phyloP scores from a whole-genome alignment of 2,797 vertebrate genomes.

The Erethizon dorsatum region DNA sequence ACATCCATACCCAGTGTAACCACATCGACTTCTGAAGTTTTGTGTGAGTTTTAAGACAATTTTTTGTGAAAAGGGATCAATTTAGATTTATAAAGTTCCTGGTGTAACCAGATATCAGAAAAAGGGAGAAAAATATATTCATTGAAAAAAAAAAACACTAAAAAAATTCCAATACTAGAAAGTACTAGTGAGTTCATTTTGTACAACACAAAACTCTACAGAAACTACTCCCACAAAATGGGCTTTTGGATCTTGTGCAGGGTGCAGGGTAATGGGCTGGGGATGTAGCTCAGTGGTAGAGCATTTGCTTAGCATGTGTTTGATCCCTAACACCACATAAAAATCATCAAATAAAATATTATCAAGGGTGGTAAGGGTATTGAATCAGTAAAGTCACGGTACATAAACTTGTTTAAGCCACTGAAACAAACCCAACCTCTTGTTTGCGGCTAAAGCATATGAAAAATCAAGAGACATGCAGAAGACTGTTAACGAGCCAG shows the following conservation, averaged over 20 bases:
- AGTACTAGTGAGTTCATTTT: background rate
- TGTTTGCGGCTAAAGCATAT: background rate
- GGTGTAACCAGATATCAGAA: background rate
- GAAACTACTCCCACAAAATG: background rate
- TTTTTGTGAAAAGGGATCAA: background rate
- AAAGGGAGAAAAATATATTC: background rate
- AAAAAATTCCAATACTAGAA: background rate
- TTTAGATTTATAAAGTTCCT: constrained; percentile 1
- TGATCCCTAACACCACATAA: background rate
- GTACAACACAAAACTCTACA: background rate
- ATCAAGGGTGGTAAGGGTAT: background rate
- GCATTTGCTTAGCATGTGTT: background rate
- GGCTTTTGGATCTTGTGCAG: background rate
- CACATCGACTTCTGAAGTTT: background rate
- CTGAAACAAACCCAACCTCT: background rate
- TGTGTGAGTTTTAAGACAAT: background rate
- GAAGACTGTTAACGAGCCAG: constrained; percentile 1
- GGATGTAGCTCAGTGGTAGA: background rate
- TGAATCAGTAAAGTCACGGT: background rate
- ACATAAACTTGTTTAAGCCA: constrained; percentile 1
- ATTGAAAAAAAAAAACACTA: background rate
- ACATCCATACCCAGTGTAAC: rapidly evolving
- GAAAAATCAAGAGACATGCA: background rate
- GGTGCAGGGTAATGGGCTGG: background rate
- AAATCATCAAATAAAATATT: background rate